Evolutionary conservation across 2,888 invertebrate species (phyloP).

Genomic region (Pharmacophagus antenor): DNA sequence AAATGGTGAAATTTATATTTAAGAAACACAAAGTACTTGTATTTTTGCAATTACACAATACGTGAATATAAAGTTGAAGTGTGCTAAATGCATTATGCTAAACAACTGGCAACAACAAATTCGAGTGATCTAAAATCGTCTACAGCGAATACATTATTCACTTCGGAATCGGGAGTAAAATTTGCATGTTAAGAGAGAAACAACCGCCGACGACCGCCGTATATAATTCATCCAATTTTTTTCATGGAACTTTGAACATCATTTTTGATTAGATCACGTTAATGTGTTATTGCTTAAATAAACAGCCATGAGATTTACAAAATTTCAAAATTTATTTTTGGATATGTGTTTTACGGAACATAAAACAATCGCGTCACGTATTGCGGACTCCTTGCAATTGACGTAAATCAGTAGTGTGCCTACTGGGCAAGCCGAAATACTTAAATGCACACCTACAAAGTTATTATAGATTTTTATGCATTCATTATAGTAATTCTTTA

Average conservation of each 20-base stretch:
- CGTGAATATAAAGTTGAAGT: background rate
- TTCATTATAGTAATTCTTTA: too few relatives aligned
- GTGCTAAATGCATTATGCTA: conserved; percentile 5
- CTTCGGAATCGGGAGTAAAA: conserved; percentile 12
- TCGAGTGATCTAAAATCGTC: conserved; percentile 9
- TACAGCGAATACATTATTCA: conserved; percentile 18
- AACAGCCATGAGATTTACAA: background rate
- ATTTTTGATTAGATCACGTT: too few relatives aligned
- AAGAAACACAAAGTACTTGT: background rate
- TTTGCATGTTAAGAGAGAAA: conserved; percentile 22
- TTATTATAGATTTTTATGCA: too few relatives aligned
- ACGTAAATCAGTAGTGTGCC: too few relatives aligned
- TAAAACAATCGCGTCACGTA: too few relatives aligned
- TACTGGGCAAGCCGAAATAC: too few relatives aligned
- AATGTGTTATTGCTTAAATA: background rate
- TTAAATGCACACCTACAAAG: too few relatives aligned
- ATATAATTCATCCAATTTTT: background rate
- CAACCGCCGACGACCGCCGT: background rate
- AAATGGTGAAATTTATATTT: background rate
- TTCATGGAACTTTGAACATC: too few relatives aligned
- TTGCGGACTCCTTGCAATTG: too few relatives aligned
- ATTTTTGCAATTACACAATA: background rate
- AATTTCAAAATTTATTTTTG: too few relatives aligned
- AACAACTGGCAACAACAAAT: conserved; percentile 7
- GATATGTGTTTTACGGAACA: too few relatives aligned